Conservation (phyloP, 2,797 vertebrate species). For the Aplochiton taeniatus region DNA sequence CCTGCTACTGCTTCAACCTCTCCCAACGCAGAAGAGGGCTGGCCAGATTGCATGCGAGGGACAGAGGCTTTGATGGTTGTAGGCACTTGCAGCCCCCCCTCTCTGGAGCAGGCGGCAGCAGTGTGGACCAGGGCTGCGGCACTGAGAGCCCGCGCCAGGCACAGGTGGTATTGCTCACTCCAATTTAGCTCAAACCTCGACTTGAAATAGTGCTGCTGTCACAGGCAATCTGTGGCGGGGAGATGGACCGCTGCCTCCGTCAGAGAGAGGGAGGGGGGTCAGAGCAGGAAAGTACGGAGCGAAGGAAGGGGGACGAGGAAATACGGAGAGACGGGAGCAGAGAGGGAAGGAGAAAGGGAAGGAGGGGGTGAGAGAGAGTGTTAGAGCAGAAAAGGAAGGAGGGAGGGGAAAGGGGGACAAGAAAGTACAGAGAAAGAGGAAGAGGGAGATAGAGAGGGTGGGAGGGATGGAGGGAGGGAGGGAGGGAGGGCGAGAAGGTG, state of each 20-base stretch:
- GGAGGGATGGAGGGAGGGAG: no score
- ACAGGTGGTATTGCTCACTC: slow-evolving; percentile 80
- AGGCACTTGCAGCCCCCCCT: slow-evolving; percentile 47
- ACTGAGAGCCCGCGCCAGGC: slow-evolving; percentile 58
- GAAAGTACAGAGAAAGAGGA: neutral
- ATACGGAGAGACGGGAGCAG: neutral
- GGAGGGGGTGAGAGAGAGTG: slow-evolving; percentile 26
- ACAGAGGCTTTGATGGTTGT: slow-evolving; percentile 72
- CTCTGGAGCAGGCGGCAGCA: slow-evolving; percentile 47
- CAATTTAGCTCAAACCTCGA: slow-evolving; percentile 79
- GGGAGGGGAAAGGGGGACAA: neutral
- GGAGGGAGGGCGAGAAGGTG: slow-evolving; percentile 16
- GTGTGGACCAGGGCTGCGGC: slow-evolving; percentile 46
- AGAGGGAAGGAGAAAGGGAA: neutral
- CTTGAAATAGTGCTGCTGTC: slow-evolving; percentile 78
- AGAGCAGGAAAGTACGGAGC: neutral
- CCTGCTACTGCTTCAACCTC: slow-evolving; percentile 38
- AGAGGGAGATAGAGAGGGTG: neutral
- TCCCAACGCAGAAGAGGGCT: slow-evolving; percentile 56
- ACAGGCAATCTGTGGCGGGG: slow-evolving; percentile 68
- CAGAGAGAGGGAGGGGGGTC: slow-evolving; percentile 14
- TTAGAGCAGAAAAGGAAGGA: no score
- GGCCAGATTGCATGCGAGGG: slow-evolving; percentile 69
- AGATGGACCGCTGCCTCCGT: slow-evolving; percentile 69
- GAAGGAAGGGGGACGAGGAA: slow-evolving; percentile 17